A percentile compares a stretch with the other conserved stretches of the same genome.
phyloP scores from a whole-genome alignment of 2,888 invertebrate genomes.

The Drosophila niveifrons region DNA sequence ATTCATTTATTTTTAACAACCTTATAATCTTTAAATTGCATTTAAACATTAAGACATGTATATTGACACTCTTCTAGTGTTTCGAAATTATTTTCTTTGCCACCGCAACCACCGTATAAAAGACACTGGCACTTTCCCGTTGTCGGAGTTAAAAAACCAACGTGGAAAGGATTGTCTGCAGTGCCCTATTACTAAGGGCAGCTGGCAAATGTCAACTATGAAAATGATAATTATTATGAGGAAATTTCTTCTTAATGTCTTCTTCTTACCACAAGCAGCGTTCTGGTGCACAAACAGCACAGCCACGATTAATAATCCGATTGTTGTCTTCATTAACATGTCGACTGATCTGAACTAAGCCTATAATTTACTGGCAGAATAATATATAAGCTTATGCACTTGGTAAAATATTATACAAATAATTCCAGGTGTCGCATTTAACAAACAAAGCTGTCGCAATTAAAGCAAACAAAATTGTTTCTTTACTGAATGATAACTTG shows the following conservation, averaged over 20 bases:
- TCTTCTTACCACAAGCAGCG: conserved; percentile 3
- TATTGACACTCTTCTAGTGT: conserved; percentile 10
- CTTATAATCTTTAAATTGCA: too few relatives aligned
- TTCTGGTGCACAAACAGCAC: background rate
- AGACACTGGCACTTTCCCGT: too few relatives aligned
- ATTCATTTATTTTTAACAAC: too few relatives aligned
- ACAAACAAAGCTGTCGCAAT: background rate
- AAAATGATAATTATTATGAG: background rate
- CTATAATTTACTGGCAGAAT: background rate
- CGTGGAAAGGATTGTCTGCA: too few relatives aligned
- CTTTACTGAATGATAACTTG: background rate
- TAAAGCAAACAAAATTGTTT: background rate
- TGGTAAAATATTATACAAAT: background rate
- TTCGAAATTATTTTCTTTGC: conserved; percentile 37
- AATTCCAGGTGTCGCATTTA: background rate
- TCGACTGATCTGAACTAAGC: background rate
- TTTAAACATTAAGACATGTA: conserved; percentile 8
- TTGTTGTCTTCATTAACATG: conserved; percentile 5
- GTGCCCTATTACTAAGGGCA: too few relatives aligned
- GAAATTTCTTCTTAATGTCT: background rate
- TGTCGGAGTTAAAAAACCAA: too few relatives aligned
- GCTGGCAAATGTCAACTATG: too few relatives aligned
- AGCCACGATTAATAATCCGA: background rate
- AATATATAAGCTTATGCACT: background rate
- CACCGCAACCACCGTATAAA: background rate